Percentiles rank a stretch among this genome's conserved stretches.
These are phyloP conservation scores for Plotosus lineatus DNA, from an alignment of 2,113 vertebrate species.

Conservation along the genomic window DNA sequence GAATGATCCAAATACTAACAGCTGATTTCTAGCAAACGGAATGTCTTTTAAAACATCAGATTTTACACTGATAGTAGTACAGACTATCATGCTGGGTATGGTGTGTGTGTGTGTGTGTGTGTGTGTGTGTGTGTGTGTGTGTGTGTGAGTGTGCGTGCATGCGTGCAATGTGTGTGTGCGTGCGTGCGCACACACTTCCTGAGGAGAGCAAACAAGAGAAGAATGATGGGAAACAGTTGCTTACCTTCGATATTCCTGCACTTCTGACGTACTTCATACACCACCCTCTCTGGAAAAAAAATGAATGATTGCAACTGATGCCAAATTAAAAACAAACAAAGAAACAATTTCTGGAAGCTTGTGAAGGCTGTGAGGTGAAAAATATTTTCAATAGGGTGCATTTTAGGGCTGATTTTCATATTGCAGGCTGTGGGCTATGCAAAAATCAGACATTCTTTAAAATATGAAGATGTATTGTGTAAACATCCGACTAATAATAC, in stretches of 20 bases:
- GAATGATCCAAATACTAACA: not conserved
- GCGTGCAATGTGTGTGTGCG: not conserved
- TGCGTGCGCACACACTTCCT: not conserved
- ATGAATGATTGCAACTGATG: not conserved
- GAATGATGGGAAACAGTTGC: not conserved
- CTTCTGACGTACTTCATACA: slow-evolving; percentile 91
- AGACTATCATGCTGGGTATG: too few species aligned
- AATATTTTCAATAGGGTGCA: not conserved
- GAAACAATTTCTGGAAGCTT: not conserved
- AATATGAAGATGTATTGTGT: not conserved
- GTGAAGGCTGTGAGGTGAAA: not conserved
- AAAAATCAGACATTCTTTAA: too few species aligned
- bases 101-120: not conserved
- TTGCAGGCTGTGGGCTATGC: not conserved
- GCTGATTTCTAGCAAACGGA: too few species aligned
- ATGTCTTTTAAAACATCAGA: not conserved
- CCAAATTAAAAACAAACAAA: not conserved
- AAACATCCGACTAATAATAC: not conserved
- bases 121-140: not conserved
- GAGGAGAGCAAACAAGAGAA: not conserved
- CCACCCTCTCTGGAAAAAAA: slow-evolving; percentile 82
- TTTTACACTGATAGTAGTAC: not conserved
- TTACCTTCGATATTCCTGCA: slow-evolving; percentile 94
- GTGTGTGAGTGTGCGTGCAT: not conserved
- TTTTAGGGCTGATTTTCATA: not conserved